Conservation (phyloP, 2,888 invertebrate genomes). For the Drosophila mettleri region DNA sequence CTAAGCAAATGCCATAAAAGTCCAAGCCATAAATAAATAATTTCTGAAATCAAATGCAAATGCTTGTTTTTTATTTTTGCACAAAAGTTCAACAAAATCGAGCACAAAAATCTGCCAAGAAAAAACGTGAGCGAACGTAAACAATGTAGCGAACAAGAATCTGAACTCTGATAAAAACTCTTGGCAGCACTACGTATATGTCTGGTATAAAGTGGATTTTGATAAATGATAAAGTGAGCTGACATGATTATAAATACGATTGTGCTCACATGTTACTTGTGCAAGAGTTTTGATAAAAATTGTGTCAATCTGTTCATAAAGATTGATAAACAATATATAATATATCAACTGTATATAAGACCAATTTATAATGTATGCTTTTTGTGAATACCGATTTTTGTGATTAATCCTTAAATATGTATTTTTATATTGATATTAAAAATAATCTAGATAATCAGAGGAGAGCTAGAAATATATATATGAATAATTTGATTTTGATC, state of each 20-base stretch:
- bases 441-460: not conserved
- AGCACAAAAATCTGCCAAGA: conserved; percentile 36
- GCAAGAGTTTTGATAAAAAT: not conserved
- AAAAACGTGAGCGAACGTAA: conserved; percentile 63
- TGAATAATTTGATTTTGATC: no score
- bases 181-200: conserved; percentile 16
- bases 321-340: not conserved
- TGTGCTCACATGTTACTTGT: not conserved
- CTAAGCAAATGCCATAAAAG: conserved; percentile 29
- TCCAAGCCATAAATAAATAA: conserved; percentile 44
- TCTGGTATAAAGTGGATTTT: conserved; percentile 1
- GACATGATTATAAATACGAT: not conserved
- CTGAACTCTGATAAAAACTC: conserved; percentile 22
- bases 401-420: not conserved
- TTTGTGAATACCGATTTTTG: not conserved
- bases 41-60: conserved; percentile 36
- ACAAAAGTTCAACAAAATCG: conserved; percentile 69
- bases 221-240: conserved; percentile 3
- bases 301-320: conserved; percentile 2
- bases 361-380: not conserved
- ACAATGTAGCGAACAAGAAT: conserved; percentile 42
- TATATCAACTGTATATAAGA: not conserved
- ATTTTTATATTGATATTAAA: not conserved
- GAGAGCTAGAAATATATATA: not conserved
- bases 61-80: conserved; percentile 37